Evolutionary conservation across 1,140 invertebrate species (phyloP).

Genomic region (Oreohelix idahoensis): DNA sequence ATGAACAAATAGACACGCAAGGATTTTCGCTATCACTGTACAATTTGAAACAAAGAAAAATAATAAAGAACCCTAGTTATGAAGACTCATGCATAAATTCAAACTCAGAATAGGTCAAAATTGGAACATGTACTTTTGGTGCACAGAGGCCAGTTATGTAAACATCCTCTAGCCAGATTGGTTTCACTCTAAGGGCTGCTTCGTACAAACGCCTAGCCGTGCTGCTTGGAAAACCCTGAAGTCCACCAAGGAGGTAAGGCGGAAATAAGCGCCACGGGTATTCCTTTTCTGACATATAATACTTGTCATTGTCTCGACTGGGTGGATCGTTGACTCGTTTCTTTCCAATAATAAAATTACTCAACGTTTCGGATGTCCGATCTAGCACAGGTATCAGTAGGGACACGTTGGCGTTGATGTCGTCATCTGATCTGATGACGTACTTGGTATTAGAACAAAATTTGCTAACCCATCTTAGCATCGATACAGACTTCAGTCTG

Average conservation of each 20-base stretch:
- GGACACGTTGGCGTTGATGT: slow-evolving; percentile 50
- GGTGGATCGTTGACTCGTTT: slow-evolving; percentile 43
- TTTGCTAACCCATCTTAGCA: slow-evolving; percentile 83
- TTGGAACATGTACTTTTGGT: slow-evolving; percentile 3
- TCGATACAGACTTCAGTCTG: slow-evolving; percentile 88
- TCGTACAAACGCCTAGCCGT: slow-evolving; percentile 56
- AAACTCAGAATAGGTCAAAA: not conserved
- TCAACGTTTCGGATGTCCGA: not conserved
- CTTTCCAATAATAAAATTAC: slow-evolving; percentile 48
- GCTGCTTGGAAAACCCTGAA: slow-evolving; percentile 67
- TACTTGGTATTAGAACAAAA: slow-evolving; percentile 77
- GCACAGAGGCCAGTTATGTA: slow-evolving; percentile 68
- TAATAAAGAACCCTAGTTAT: not conserved
- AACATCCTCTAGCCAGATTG: slow-evolving; percentile 71
- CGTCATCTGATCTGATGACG: slow-evolving; percentile 75
- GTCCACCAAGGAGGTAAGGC: slow-evolving; percentile 61
- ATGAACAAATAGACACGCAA: too few relatives aligned
- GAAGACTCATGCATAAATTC: not conserved
- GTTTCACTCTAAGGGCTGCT: slow-evolving; percentile 49
- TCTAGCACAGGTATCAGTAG: slow-evolving; percentile 38
- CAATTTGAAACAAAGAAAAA: not conserved
- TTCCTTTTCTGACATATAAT: slow-evolving; percentile 64
- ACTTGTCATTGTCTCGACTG: slow-evolving; percentile 68
- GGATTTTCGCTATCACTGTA: too few relatives aligned
- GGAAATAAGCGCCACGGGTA: slow-evolving; percentile 64